Base-by-base conservation (phyloP, 1,140 invertebrate genomes). In the Maniola jurtina region DNA sequence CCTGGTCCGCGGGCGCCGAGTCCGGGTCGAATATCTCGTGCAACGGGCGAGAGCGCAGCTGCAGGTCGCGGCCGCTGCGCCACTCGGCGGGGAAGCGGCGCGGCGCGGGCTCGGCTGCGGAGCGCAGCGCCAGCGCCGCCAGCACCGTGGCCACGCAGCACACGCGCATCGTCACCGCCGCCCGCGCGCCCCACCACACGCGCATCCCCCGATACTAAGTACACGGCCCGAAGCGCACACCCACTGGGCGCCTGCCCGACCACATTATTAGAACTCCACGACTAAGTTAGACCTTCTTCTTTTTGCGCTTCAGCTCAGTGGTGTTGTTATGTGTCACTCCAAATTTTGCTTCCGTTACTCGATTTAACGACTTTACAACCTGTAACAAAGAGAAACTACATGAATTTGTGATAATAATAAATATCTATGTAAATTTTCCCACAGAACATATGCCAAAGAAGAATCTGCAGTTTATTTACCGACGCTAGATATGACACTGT, bases 181-280 rank as follows among this genome's bases (percentile, higher is more conserved):
- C 76, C 68, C 81, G 77, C 77, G 77, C 78, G 71, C 75, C 71
- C 77, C 82, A 79, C 80, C 79, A 78, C 77, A 78, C 72, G 65
- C 76, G 75, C 86, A 82, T 86, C 75, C 36, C 74, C 78, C 67
- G 61, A 72, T 80, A 88, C 83, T 88, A 90, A 86, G 84, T 88
- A 74, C 75, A 86, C 80, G 78, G 66, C 64, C 71, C 75, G 59
- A 72, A 71, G 70, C 72, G 71, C 66, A 69, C 79, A 68, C 76
- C 68, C 78, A 66, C 71, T 73, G 84, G 85, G 83, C 82, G 75
- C 80, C 65, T 80, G 81, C 84, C 84, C 86, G 70, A 83, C 84
- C 84, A 81, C 87, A 89, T 89, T 88, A 88, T 88, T 83, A 61
- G 66, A 76, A 61, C 70, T 75, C 66, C 68, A 59, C 64, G 52